Percentiles rank a stretch among this genome's conserved stretches.
Conservation (phyloP, 2,888 invertebrate genomes). For the Melanostoma mellinum region DNA sequence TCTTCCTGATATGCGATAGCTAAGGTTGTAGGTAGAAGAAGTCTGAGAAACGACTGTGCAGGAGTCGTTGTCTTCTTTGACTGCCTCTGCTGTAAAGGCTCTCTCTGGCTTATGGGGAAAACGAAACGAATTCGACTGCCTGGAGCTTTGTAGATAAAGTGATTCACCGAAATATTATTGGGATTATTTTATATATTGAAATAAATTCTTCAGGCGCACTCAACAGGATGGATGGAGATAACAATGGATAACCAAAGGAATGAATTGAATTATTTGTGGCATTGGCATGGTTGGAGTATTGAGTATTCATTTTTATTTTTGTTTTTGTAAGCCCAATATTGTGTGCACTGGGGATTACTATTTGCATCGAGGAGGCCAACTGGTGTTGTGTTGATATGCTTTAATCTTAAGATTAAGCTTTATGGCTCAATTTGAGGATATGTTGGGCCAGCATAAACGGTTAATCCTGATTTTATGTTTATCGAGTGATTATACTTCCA, state of each 20-base stretch:
- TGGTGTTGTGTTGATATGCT: too few relatives aligned
- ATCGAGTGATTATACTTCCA: too few relatives aligned
- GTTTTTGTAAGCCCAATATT: conserved; percentile 3
- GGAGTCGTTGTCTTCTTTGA: conserved; percentile 32
- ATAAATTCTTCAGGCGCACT: conserved; percentile 49
- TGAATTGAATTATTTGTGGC: conserved; percentile 59
- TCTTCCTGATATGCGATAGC: too few relatives aligned
- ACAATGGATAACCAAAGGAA: conserved; percentile 55
- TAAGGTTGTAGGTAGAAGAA: background rate
- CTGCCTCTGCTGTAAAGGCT: conserved; percentile 15
- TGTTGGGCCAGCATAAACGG: too few relatives aligned
- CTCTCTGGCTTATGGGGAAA: conserved; percentile 25
- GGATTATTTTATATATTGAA: conserved; percentile 68
- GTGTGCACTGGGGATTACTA: conserved; percentile 14
- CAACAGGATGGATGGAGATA: conserved; percentile 52
- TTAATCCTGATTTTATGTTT: too few relatives aligned
- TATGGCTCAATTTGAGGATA: too few relatives aligned
- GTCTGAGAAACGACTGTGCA: too few relatives aligned
- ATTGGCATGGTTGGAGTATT: background rate
- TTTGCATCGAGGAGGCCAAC: background rate
- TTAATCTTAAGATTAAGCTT: too few relatives aligned
- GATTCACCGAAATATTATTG: conserved; percentile 68
- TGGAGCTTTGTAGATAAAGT: conserved; percentile 63
- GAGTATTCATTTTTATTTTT: conserved; percentile 25
- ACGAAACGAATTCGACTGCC: conserved; percentile 43